Evolutionary conservation across 2,797 vertebrate genomes (phyloP).

Genomic region (Potorous gilbertii): DNA sequence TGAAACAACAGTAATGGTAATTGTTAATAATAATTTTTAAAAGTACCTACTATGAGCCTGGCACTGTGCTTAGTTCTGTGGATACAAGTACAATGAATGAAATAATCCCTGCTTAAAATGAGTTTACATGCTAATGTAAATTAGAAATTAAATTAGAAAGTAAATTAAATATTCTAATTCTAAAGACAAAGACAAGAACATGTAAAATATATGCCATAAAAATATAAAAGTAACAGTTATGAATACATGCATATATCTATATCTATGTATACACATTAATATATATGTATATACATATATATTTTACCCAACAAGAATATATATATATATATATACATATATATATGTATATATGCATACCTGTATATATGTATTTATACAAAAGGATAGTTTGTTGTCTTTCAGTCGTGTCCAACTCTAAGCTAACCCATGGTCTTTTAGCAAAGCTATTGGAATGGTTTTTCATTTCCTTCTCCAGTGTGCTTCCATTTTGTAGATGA

Average conservation of each 20-base stretch:
- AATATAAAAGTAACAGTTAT: background rate
- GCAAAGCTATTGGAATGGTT: background rate
- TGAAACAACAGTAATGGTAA: background rate
- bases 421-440: background rate
- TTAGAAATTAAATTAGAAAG: no score
- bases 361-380: background rate
- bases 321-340: background rate
- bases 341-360: background rate
- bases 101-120: background rate
- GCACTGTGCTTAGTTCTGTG: background rate
- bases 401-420: background rate
- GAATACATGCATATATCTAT: background rate
- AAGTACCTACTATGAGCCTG: background rate
- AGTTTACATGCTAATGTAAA: background rate
- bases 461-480: background rate
- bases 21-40: background rate
- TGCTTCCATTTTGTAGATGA: background rate
- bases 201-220: background rate
- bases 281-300: background rate
- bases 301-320: no score
- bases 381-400: background rate
- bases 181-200: background rate
- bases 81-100: background rate
- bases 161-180: background rate
- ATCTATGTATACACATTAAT: background rate